Base-by-base conservation (phyloP, 2,113 vertebrate species). In the Mormoops blainvillei region DNA sequence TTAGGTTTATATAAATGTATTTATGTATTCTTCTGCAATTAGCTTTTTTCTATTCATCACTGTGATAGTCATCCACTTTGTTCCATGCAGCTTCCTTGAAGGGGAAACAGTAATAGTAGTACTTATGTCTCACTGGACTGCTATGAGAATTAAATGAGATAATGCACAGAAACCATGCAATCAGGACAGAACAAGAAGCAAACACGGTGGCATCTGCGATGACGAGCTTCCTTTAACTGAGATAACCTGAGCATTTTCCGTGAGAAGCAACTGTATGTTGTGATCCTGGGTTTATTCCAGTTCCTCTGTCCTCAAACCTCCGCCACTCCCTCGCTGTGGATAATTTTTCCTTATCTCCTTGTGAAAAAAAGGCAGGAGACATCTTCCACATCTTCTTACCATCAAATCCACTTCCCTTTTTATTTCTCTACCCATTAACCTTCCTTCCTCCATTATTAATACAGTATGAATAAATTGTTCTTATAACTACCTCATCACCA, bases 171-270 rank as follows among this genome's bases (percentile, higher is more conserved):
- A 82, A 11, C 38, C 76, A 38, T 0, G 1, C 3, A 4, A 14
- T 33, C 28, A 5, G 28, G 12, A 3, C 3, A 3, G 6, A 48
- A 45, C 48, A 54, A 0, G 61, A 70, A 36, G 76, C 11, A 7
- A 83, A 63, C 26, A 5, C 13, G 0, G 19, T 1, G 45, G 3
- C 0, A 15, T 31, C 19, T 2, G 36, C 9, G 22, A 38, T 24
- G 38, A 41, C 5, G 33, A 68, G 33, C 18, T 50, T 19, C 33
- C 36, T 45, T 18, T 22, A 54, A 20, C 41, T 9, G 26, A 84
- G 41, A 24, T 5, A n/a, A 74, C 24, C 28, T 3, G 26, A 52
- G 50, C n/a, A 73, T 33, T 31, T n/a, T 45, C 81, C 1, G 2
- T 12, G 58, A 85, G 33, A n/a, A 26, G 58, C 9, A 68, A 38